Evolutionary conservation across 2,888 invertebrate genomes (phyloP).

Genomic region (Tetanocera ferruginea): DNA sequence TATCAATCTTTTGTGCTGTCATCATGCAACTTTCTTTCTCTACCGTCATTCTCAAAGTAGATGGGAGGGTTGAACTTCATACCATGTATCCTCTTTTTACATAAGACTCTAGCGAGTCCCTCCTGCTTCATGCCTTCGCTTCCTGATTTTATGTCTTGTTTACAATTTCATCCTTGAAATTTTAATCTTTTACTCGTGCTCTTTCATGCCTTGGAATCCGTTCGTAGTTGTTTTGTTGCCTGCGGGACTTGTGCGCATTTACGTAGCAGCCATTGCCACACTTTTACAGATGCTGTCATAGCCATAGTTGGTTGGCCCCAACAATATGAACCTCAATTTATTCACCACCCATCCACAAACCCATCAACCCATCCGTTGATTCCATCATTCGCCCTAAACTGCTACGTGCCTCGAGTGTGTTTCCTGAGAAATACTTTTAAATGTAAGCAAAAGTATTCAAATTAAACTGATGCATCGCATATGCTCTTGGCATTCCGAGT

Average conservation of each 20-base stretch:
- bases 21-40: not conserved
- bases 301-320: too few species aligned
- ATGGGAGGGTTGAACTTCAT: too few species aligned
- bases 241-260: not conserved
- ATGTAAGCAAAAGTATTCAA: conserved; percentile 19
- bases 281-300: not conserved
- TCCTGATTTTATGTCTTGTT: conserved; percentile 6
- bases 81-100: not conserved
- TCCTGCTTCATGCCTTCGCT: not conserved
- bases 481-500: not conserved
- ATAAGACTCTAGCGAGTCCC: not conserved
- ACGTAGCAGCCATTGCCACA: not conserved
- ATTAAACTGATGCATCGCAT: conserved; percentile 31
- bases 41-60: too few species aligned
- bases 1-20: conserved; percentile 9
- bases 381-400: not conserved
- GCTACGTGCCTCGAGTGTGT: conserved; percentile 1
- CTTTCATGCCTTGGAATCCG: not conserved
- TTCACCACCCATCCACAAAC: too few species aligned
- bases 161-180: conserved; percentile 33
- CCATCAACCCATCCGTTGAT: not conserved
- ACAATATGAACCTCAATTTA: too few species aligned
- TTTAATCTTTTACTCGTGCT: conserved; percentile 22
- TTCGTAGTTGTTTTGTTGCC: not conserved
- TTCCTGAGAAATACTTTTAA: conserved; percentile 2